These are phyloP conservation scores for Tribolium castaneum DNA, from an alignment of 1,140 invertebrate genomes.

Conservation along the genomic window DNA sequence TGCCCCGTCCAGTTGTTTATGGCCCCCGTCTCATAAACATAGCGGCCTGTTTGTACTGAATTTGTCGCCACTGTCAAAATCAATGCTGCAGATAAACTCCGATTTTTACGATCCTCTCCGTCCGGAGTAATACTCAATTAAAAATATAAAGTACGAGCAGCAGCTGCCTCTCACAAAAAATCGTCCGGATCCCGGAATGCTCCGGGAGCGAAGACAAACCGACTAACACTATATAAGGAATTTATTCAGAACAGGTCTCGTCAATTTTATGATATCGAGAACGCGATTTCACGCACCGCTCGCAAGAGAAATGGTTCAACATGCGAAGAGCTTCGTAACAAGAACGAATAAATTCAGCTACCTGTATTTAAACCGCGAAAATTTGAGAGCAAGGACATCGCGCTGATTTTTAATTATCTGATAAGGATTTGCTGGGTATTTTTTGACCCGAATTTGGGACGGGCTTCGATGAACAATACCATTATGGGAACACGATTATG, in stretches of 20 bases:
- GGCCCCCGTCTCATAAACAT: constrained; percentile 51
- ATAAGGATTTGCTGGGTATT: neutral
- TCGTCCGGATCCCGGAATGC: constrained; percentile 24
- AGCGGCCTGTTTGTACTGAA: constrained; percentile 56
- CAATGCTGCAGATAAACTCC: constrained; percentile 57
- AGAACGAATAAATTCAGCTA: constrained; percentile 1
- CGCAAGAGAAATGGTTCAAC: constrained; percentile 30
- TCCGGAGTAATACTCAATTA: constrained; percentile 56
- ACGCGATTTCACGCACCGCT: constrained; percentile 41
- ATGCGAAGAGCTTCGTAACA: constrained; percentile 10
- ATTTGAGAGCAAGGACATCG: neutral
- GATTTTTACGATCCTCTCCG: constrained; percentile 50
- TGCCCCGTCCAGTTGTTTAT: constrained; percentile 52
- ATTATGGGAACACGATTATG: constrained; percentile 3
- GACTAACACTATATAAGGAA: constrained; percentile 31
- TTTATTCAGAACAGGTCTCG: constrained; percentile 42
- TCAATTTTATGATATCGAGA: constrained; percentile 40
- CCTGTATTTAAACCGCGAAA: neutral
- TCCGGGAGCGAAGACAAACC: constrained; percentile 14
- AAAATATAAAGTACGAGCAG: constrained; percentile 47
- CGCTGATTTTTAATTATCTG: constrained; percentile 9
- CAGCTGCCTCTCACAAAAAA: constrained; percentile 1
- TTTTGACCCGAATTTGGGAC: constrained; percentile 6
- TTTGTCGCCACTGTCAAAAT: constrained; percentile 60
- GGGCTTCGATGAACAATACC: constrained; percentile 1